Base-by-base conservation (phyloP, 2,113 vertebrate species). In the Nibea coibor region DNA sequence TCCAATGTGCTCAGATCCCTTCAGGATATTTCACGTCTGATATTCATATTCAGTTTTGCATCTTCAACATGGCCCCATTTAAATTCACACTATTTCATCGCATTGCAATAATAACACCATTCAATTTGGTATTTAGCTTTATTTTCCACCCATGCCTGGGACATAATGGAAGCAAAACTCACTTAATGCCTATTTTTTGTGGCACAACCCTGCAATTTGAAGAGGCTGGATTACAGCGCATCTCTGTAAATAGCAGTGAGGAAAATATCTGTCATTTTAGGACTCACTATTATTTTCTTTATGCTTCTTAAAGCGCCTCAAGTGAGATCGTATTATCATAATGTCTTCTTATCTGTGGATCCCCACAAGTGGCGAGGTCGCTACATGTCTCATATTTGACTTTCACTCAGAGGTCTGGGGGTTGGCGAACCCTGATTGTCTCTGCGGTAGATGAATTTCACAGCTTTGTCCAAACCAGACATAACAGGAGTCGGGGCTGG, bases 141-240 rank as follows among this genome's bases (percentile, higher is more conserved):
- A 82, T 71, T 84, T 83, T 78, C 72, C 74, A 69, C 70, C 77
- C 65, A 59, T 57, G 63, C 69, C 35, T 2, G 8, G 54, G 11
- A 86, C 62, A 84, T 77, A 84, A 91, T 89, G 74, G 78, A 61
- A 42, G 67, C 74, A 69, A 83, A 89, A 71, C 19, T 83, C 63
- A n/a, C 71, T 77, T 87, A 86, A 87, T 83, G 80, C 26, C 50
- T 82, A 47, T 82, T 88, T 89, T 82, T 84, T 74, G 74, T 71
- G 76, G 39, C 35, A 12, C 67, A 64, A 58, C 72, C 84, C 86
- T 89, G 63, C 87, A 88, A 88, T 91, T 90, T 88, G 69, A 85
- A 39, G 22, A 74, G 15, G 61, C 72, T 61, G 69, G 75, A 85
- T 87, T 85, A 81, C 31, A 56, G 78, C 28, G 12, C 31, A 75